A percentile compares a stretch with the other conserved stretches of the same genome.
Evolutionary conservation across 1,140 invertebrate species (phyloP).

Genomic region (Brevipalpus yothersi): DNA sequence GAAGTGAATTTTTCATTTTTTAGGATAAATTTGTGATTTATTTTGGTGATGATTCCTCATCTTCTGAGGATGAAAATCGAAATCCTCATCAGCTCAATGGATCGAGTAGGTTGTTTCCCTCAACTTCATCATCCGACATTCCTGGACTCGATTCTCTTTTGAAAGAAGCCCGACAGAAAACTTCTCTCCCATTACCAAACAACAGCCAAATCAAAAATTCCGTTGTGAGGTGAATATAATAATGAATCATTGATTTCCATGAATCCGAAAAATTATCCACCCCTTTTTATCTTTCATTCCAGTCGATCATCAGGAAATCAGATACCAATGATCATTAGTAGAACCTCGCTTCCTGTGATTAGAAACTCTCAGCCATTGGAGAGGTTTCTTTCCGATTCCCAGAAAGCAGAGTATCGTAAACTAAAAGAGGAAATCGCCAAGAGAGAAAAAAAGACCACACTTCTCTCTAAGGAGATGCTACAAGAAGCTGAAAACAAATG

Average conservation of each 20-base stretch:
- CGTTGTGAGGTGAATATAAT: neutral
- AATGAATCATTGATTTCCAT: neutral
- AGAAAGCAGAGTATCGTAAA: conserved; percentile 7
- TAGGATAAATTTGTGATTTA: neutral
- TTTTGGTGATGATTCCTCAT: neutral
- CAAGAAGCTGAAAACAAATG: neutral
- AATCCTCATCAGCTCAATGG: neutral
- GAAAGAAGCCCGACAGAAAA: neutral
- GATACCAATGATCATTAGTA: no score
- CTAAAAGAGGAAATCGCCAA: conserved; percentile 4
- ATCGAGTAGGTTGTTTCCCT: no score
- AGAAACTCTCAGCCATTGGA: no score
- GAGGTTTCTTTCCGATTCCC: neutral
- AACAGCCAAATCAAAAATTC: neutral
- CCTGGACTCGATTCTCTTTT: neutral
- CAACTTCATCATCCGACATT: neutral
- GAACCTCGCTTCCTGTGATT: no score
- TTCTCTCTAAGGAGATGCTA: neutral
- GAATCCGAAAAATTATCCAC: no score
- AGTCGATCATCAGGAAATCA: no score
- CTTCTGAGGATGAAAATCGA: neutral
- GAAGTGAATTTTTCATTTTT: neutral
- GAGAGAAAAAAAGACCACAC: neutral
- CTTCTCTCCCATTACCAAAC: neutral
- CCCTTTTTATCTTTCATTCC: no score